Evolutionary conservation across 2,113 vertebrate species (phyloP).

Genomic region (Eclectus roratus): DNA sequence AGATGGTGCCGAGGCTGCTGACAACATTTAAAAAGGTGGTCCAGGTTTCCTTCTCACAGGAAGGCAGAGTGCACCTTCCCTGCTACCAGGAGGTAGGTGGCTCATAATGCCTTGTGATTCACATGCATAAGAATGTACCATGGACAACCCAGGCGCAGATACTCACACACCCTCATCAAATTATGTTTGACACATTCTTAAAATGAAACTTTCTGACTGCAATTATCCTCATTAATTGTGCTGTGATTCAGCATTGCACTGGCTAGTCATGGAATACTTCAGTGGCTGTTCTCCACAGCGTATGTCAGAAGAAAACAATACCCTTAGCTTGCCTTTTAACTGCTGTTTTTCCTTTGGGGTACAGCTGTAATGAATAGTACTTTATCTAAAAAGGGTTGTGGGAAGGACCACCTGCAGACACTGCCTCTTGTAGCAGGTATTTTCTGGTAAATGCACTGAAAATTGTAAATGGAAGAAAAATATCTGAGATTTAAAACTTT

Average conservation of each 20-base stretch:
- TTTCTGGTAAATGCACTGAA: neutral
- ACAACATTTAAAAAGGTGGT: neutral
- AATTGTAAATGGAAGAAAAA: neutral
- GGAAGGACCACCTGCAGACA: neutral
- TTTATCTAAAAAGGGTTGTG: neutral
- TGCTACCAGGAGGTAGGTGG: neutral
- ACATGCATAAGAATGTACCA: neutral
- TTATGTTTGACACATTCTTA: slow-evolving; percentile 47
- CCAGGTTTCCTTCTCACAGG: neutral
- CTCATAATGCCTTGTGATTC: slow-evolving; percentile 1
- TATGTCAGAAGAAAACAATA: neutral
- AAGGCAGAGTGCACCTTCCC: neutral
- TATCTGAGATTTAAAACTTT: neutral
- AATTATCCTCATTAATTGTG: neutral
- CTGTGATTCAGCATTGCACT: slow-evolving; percentile 25
- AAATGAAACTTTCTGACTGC: slow-evolving; percentile 39
- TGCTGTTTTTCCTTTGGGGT: neutral
- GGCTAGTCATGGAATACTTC: neutral
- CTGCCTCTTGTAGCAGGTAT: neutral
- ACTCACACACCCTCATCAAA: slow-evolving; percentile 23
- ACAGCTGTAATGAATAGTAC: neutral
- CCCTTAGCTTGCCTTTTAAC: neutral
- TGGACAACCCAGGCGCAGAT: neutral
- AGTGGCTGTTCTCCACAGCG: neutral
- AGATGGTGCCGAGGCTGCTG: neutral